Evolutionary conservation across 2,113 vertebrate species (phyloP), one percentile per base, ranked within the genome.

Genomic region (Peucedramus taeniatus): DNA sequence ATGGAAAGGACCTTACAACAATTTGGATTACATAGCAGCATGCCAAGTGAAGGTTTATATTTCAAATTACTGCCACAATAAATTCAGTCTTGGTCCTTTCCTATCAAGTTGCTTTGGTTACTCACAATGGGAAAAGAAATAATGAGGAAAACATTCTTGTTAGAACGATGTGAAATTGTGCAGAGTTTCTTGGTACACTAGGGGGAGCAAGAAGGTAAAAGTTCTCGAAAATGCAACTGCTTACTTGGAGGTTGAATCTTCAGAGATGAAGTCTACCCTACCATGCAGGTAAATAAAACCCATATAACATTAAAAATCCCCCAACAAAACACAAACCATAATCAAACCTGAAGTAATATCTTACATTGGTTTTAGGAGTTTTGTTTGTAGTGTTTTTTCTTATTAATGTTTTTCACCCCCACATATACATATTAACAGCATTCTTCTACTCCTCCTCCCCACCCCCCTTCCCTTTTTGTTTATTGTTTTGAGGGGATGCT

Each of bases 121-220:
- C 49, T 26, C 0, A 0, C 6, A 10, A 64, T 45, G 10, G 49
- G 23, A 87, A 87, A 75, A 35, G 31, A 94, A 94, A 79, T 63
- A 63, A 56, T 5, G 42, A 74, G 17, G 42, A 53, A 75, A 87
- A 45, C 28, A 31, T 11, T 35, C 45, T 35, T 2, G 1, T 50
- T 49, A 65, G 27, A 13, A 17, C 15, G 14, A 13, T 15, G 31
- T 40, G 70, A 87, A 91, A 65, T 21, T 71, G 40, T 57, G 7
- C 39, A 17, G 26, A 40, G 18, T 49, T 49, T 69, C 19, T 69
- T 7, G 0, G 50, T 69, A 39, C 91, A 72, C 90, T 90, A 96
- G 96, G 83, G 95, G 91, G 95, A 87, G 95, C 71, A 90, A 94
- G 91, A 86, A 87, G 71, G 87, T 80, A 80, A 83, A 95, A 93